Evolutionary conservation across 2,797 vertebrate genomes (phyloP).

Genomic region (Gadopsis bispinosus): DNA sequence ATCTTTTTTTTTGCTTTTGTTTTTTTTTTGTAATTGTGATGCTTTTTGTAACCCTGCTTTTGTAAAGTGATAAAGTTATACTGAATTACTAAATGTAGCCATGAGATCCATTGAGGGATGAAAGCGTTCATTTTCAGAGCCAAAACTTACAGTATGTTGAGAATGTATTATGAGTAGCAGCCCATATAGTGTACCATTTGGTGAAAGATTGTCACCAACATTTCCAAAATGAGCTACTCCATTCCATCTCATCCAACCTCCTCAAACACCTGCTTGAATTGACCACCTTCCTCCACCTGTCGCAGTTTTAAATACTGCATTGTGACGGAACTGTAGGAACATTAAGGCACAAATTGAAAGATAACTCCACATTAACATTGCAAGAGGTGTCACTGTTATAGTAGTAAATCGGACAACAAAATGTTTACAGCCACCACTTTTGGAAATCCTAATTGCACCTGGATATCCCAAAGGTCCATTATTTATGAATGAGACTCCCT

Average conservation of each 20-base stretch:
- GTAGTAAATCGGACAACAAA: constrained; percentile 32
- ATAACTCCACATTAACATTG: constrained; percentile 60
- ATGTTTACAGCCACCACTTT: constrained; percentile 56
- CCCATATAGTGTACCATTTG: not conserved
- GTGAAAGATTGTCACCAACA: not conserved
- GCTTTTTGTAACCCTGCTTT: not conserved
- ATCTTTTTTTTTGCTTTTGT: not conserved
- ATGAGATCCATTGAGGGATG: not conserved
- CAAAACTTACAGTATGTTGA: not conserved
- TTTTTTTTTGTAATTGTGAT: not conserved
- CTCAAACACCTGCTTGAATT: constrained; percentile 6
- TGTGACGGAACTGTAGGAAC: not conserved
- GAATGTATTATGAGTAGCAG: not conserved
- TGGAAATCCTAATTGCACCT: constrained; percentile 60
- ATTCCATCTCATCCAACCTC: not conserved
- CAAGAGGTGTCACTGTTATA: constrained; percentile 32
- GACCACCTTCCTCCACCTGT: not conserved
- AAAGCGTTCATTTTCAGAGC: not conserved
- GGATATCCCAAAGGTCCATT: constrained; percentile 61
- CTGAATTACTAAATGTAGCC: not conserved
- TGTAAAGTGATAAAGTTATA: not conserved
- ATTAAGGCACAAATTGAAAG: constrained; percentile 36
- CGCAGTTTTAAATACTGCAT: constrained; percentile 8
- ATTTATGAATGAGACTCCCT: constrained; percentile 67
- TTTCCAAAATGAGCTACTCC: not conserved